Percentiles rank a stretch among this genome's conserved stretches.
These are phyloP conservation scores for Drosophila grimshawi DNA, from an alignment of 1,140 invertebrate genomes.

Conservation along the genomic window DNA sequence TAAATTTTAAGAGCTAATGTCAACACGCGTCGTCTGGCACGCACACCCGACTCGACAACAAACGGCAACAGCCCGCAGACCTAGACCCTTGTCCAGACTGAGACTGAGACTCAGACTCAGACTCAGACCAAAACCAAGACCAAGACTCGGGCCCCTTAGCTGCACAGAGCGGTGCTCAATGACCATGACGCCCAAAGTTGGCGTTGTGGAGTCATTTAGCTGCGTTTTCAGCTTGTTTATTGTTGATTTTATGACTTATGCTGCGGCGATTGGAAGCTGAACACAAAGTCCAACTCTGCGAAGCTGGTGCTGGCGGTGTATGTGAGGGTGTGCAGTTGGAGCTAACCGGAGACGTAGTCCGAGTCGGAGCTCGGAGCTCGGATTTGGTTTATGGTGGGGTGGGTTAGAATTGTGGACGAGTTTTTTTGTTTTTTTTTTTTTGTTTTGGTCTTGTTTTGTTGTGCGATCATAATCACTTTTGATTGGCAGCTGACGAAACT, in stretches of 20 bases:
- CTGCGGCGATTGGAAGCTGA: conserved; percentile 5
- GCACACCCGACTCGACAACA: conserved; percentile 27
- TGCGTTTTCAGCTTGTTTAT: conserved; percentile 66
- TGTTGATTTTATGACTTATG: conserved; percentile 76
- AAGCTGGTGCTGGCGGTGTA: background rate
- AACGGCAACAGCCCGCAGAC: conserved; percentile 14
- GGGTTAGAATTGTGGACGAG: too few relatives aligned
- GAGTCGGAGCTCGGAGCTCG: too few relatives aligned
- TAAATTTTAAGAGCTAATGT: conserved; percentile 78
- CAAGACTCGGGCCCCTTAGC: background rate
- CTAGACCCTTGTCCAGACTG: background rate
- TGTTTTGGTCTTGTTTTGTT: background rate
- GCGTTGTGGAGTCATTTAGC: conserved; percentile 44
- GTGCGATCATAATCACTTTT: background rate
- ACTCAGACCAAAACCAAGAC: too few relatives aligned
- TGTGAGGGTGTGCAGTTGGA: background rate
- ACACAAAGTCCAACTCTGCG: background rate
- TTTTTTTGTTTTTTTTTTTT: background rate
- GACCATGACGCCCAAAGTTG: conserved; percentile 66
- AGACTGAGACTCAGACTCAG: too few relatives aligned
- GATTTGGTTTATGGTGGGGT: too few relatives aligned
- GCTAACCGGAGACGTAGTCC: background rate
- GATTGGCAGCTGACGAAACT: conserved; percentile 29
- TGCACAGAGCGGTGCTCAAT: conserved; percentile 58
- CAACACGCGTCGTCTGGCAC: conserved; percentile 56